Conservation (phyloP, 2,797 vertebrate species). For the Lophius americanus region DNA sequence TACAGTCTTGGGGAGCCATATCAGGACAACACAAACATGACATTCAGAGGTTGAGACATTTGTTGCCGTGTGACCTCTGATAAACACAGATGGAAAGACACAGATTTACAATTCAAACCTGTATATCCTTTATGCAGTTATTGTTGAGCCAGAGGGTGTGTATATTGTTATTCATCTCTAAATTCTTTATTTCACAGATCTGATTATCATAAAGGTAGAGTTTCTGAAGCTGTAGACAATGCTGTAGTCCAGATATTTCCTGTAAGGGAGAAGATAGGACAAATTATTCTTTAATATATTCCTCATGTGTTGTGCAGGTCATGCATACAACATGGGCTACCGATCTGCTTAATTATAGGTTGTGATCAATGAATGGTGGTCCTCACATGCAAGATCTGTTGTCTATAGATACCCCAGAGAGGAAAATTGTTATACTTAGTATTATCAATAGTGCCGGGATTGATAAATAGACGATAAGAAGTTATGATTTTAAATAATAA, state of each 20-base stretch:
- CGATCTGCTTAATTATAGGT: not conserved
- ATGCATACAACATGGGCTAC: not conserved
- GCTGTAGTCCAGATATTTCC: constrained; percentile 83
- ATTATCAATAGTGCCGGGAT: not conserved
- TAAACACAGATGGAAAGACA: not conserved
- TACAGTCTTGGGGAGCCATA: too few relatives aligned
- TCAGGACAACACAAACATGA: too few relatives aligned
- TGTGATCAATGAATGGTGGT: not conserved
- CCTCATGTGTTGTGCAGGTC: not conserved
- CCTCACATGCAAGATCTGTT: not conserved
- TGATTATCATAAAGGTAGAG: constrained; percentile 87
- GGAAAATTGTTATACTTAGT: not conserved
- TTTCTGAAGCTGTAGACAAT: constrained; percentile 82
- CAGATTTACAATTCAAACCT: constrained; percentile 65
- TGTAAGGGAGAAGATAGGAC: constrained; percentile 45
- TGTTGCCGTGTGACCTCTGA: not conserved
- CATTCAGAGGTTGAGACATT: too few relatives aligned
- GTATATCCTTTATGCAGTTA: constrained; percentile 82
- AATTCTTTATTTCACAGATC: constrained; percentile 82
- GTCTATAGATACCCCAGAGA: not conserved
- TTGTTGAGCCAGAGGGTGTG: constrained; percentile 86
- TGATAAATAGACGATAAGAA: not conserved
- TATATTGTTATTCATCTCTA: constrained; percentile 77
- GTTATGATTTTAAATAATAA: not conserved
- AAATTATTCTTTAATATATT: not conserved